These are phyloP conservation scores for Xestia xanthographa DNA, from an alignment of 2,888 invertebrate species.

Conservation along the genomic window DNA sequence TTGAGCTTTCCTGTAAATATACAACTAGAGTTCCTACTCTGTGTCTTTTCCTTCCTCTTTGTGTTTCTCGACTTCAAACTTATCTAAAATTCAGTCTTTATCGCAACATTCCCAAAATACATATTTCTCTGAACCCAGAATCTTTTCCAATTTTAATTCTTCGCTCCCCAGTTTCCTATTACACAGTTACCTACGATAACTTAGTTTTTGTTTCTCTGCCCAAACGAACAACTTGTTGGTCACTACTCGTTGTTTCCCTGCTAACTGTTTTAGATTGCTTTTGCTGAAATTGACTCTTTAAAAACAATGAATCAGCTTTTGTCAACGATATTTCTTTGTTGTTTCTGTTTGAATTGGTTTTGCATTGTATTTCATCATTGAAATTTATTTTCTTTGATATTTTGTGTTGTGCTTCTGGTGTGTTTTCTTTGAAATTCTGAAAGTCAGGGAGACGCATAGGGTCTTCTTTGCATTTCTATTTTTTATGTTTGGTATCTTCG, in stretches of 20 bases:
- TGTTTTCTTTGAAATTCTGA: background rate
- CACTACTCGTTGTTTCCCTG: constrained; percentile 52
- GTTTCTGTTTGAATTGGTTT: constrained; percentile 29
- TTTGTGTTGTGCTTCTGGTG: background rate
- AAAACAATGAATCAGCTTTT: constrained; percentile 54
- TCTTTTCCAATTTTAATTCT: constrained; percentile 52
- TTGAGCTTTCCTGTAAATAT: background rate
- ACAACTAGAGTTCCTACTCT: too few relatives aligned
- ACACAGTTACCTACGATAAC: constrained; percentile 60
- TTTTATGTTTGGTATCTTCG: background rate
- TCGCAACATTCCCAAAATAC: background rate
- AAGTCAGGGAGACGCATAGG: background rate
- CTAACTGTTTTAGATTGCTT: constrained; percentile 70
- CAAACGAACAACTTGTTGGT: constrained; percentile 68
- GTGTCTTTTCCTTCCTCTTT: background rate
- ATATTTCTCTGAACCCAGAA: background rate
- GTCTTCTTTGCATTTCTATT: background rate
- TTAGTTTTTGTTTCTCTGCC: constrained; percentile 68
- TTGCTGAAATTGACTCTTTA: constrained; percentile 58
- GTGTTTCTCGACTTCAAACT: too few relatives aligned
- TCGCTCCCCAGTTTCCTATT: constrained; percentile 55
- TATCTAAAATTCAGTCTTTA: background rate
- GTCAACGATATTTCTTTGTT: constrained; percentile 42
- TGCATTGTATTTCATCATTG: constrained; percentile 30
- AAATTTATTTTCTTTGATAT: constrained; percentile 1